A percentile compares a stretch with the other conserved stretches of the same genome.
Conservation (phyloP, 2,113 vertebrate genomes). For the Natator depressus region DNA sequence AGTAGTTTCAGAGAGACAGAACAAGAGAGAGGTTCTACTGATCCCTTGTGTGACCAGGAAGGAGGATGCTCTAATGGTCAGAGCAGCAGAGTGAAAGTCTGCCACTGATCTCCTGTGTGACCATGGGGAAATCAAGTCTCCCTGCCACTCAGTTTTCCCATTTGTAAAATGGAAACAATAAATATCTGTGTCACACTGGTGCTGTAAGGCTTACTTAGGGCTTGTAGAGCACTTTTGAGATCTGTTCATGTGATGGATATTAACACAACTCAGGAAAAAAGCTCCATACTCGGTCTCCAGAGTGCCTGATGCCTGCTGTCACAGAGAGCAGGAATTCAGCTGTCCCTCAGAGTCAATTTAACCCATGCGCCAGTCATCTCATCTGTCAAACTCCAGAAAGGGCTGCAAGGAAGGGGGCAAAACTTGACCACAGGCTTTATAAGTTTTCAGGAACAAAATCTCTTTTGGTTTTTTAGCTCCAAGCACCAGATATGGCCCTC, state of each 20-base stretch:
- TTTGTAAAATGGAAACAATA: neutral
- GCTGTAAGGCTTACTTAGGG: neutral
- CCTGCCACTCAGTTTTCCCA: neutral
- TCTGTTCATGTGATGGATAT: neutral
- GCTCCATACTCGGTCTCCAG: rapidly evolving
- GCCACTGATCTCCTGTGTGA: too few species aligned
- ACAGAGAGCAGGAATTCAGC: neutral
- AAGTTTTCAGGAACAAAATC: neutral
- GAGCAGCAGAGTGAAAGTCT: neutral
- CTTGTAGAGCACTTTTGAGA: neutral
- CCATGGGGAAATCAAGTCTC: neutral
- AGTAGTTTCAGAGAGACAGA: neutral
- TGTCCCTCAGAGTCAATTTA: neutral
- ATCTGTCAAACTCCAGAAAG: neutral
- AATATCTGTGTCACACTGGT: neutral
- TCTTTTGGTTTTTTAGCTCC: neutral
- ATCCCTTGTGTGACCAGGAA: neutral
- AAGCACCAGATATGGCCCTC: neutral
- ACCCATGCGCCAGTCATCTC: neutral
- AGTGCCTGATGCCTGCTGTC: neutral
- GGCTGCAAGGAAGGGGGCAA: neutral
- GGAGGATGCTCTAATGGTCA: rapidly evolving
- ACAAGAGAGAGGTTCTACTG: neutral
- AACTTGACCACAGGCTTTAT: neutral
- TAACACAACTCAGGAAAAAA: rapidly evolving